Conservation (phyloP, 2,797 vertebrate species). For the Mareca penelope region DNA sequence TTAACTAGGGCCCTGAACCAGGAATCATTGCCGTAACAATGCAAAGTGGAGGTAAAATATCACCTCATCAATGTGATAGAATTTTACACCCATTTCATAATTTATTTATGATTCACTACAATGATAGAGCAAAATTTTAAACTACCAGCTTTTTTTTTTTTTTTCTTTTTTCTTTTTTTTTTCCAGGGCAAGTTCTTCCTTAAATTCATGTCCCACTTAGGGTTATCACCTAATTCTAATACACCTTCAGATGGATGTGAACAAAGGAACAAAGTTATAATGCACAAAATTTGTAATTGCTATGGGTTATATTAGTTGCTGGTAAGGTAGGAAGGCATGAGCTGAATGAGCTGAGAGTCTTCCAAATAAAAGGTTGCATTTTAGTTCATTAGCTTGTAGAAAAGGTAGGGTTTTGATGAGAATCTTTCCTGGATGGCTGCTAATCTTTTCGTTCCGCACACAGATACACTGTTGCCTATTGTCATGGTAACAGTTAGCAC, state of each 20-base stretch:
- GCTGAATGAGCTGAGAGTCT: neutral
- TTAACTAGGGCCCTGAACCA: constrained; percentile 33
- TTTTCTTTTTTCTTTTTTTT: neutral
- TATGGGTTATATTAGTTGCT: neutral
- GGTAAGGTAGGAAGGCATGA: neutral
- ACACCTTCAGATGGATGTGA: neutral
- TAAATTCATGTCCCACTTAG: neutral
- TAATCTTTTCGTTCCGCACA: constrained; percentile 3
- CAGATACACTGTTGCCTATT: constrained; percentile 11
- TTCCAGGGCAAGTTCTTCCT: neutral
- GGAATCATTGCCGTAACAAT: neutral
- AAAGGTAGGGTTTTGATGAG: neutral
- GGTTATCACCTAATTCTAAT: neutral
- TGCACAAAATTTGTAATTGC: neutral
- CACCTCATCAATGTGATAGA: neutral
- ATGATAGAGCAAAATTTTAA: neutral
- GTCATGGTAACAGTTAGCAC: constrained; percentile 57
- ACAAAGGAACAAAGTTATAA: neutral
- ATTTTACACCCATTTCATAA: neutral
- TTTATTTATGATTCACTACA: neutral
- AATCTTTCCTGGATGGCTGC: constrained; percentile 8
- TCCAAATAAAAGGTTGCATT: constrained; percentile 14
- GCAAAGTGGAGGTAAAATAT: constrained; percentile 20
- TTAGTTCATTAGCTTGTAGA: neutral
- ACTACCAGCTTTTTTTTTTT: neutral